Evolutionary conservation across 2,888 invertebrate species (phyloP), one percentile per base, ranked within the genome.

Genomic region (Brachycybe producta): DNA sequence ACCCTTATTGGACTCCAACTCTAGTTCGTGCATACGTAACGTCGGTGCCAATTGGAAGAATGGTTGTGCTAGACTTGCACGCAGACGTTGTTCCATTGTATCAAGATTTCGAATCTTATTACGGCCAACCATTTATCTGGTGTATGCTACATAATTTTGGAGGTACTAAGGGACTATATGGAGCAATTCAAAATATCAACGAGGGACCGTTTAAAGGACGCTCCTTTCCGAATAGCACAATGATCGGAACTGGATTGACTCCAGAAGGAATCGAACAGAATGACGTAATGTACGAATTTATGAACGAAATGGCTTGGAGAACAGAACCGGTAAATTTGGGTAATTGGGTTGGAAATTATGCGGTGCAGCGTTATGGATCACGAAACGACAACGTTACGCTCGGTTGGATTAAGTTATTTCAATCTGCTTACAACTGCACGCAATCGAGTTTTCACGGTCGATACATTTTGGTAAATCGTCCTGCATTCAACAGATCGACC

Each of bases 131-230:
- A 0, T 97, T 84, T 64, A 82, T 97, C 55, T 95, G 92, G 91
- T 88, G 90, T 64, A 91, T 94, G 88, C 70, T 95, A 43, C 94
- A 95, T 62, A 88, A 95, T 66, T 95, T 91, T 64, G 95, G 95
- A 1, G 95, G 94, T 1, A 88, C 85, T 0, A 69, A 86, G 41
- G 90, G 90, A 15, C 79, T 94, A 76, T 86, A 85, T 62, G 95
- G 95, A 4, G 83, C 82, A 2, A 73, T 81, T 36, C 72, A 77
- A 30, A 73, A 76, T 13, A 77, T 94, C 8, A 70, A 67, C 55
- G 52, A 54, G 1, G 59, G 67, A 65, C 53, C 53, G 4, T 51
- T 51, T 17, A 15, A 27, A 15, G 51, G 40, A 2, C 42, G 53
- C 13, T 35, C 64, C 3, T 73, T 73, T 58, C 59, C 62, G n/a